phyloP scores from a whole-genome alignment of 2,113 vertebrate genomes.

The Centrocercus urophasianus region DNA sequence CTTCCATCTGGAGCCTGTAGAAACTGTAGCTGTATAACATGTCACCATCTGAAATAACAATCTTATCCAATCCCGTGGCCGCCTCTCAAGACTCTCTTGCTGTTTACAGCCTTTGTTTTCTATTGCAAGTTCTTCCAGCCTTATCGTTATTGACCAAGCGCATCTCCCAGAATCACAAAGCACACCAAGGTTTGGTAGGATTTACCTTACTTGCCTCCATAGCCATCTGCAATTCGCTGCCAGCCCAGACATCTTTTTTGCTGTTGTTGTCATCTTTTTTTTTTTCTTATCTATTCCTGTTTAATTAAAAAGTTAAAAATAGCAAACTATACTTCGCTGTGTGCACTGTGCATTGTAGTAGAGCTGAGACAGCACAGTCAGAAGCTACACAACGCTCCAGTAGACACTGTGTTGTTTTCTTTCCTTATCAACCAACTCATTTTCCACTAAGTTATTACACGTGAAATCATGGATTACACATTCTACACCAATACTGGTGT shows the following conservation, averaged over 20 bases:
- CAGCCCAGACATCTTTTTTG: not conserved
- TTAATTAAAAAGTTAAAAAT: not conserved
- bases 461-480: not conserved
- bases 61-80: not conserved
- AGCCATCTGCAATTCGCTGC: not conserved
- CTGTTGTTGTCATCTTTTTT: not conserved
- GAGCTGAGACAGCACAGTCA: not conserved
- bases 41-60: not conserved
- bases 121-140: not conserved
- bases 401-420: not conserved
- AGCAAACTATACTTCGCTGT: not conserved
- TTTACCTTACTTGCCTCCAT: not conserved
- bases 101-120: not conserved
- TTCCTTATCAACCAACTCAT: not conserved
- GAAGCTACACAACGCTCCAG: not conserved
- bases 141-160: not conserved
- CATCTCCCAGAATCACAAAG: not conserved
- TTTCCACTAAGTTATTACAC: not conserved
- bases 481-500: not conserved
- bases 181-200: not conserved
- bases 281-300: not conserved
- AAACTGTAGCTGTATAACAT: not conserved
- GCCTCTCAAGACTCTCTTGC: accelerated
- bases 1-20: not conserved
- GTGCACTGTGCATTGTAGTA: not conserved